Evolutionary conservation across 2,797 vertebrate species (phyloP), one percentile per base, ranked within the genome.

Genomic region (Eurystomus glaucurus): DNA sequence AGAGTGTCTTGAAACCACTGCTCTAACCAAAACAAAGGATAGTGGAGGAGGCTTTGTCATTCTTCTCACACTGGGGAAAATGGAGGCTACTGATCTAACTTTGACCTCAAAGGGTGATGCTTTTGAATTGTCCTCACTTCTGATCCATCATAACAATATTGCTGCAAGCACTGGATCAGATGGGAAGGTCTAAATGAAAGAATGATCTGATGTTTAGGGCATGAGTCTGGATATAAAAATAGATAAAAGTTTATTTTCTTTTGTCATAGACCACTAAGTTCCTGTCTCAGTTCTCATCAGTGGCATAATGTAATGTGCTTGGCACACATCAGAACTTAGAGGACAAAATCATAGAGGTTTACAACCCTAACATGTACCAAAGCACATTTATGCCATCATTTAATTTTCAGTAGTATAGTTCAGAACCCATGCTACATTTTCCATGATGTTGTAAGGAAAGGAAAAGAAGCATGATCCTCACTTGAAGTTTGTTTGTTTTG

Each of bases 301-400:
- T 14, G 52, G 1, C 21, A 39, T 60, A 50, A 14, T 3, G 0
- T n/a, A 39, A 31, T 39, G 7, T 64, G 3, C 15, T 8, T 50
- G 9, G 14, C 12, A 77, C 4, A 31, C 14, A 33, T 12, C 5
- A 15, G 8, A 85, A 22, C 25, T 23, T 25, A n/a, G 29, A 60
- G 29, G 28, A 45, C 7, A 48, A 50, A 55, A 68, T 21, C 17
- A 23, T 10, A 20, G 8, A 54, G 2, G 5, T 28, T 43, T 54
- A n/a, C 8, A 58, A 52, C 9, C 50, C 12, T 68, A 61, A 72
- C 33, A 58, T 58, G 4, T 45, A 54, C 4, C 10, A n/a, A 48
- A 58, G 5, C 8, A 17, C 19, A 37, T 60, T 35, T 58, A 74
- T 45, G 6, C 5, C 4, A 48, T 54, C 6, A 29, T 68, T 84